Conservation (phyloP, 2,113 vertebrate genomes). For the Piprites chloris region DNA sequence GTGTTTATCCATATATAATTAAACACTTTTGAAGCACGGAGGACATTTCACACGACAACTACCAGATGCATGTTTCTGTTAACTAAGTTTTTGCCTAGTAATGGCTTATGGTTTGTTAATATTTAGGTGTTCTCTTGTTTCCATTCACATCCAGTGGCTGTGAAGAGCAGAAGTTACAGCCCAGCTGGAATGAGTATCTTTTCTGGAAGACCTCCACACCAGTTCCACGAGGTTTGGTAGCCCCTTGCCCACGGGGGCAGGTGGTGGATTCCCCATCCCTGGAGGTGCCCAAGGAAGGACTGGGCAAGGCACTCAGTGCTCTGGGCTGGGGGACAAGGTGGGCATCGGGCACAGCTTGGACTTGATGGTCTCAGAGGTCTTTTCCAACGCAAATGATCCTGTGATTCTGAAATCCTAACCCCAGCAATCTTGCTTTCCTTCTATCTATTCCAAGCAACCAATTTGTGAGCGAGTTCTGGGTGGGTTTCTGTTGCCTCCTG, state of each 20-base stretch:
- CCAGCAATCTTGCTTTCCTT: not conserved
- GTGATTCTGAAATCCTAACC: not conserved
- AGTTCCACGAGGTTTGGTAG: not conserved
- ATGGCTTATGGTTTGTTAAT: not conserved
- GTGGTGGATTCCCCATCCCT: not conserved
- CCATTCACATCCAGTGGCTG: not conserved
- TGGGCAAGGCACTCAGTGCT: not conserved
- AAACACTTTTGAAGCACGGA: not conserved
- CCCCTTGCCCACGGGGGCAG: accelerated
- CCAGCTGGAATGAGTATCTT: not conserved
- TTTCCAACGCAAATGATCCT: not conserved
- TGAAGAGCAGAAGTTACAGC: not conserved
- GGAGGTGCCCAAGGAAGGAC: accelerated
- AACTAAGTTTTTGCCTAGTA: not conserved
- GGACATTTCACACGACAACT: not conserved
- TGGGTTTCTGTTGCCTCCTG: not conserved
- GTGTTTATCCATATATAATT: not conserved
- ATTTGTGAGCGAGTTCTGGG: not conserved
- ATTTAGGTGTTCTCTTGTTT: not conserved
- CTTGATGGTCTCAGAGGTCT: not conserved
- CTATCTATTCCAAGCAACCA: not conserved
- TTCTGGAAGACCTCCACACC: not conserved
- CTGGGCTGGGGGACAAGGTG: not conserved
- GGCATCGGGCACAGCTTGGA: accelerated
- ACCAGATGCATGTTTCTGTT: not conserved